These are phyloP conservation scores for Moxostoma hubbsi DNA, from an alignment of 2,797 vertebrate genomes.

Conservation along the genomic window DNA sequence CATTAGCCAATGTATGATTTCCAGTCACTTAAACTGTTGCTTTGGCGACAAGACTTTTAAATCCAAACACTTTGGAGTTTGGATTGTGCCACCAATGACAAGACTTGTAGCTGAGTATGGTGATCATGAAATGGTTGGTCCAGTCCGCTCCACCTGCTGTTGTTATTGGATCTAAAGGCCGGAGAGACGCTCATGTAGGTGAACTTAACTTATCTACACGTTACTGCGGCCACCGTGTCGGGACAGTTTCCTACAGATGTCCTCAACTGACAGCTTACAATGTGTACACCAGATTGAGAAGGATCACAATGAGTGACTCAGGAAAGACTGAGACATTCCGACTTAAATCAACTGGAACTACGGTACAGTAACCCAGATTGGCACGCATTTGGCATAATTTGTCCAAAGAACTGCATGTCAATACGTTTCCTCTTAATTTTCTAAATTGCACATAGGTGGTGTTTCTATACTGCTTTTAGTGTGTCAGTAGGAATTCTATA, in stretches of 20 bases:
- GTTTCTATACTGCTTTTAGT: too few species aligned
- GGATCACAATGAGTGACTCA: slow-evolving; percentile 3
- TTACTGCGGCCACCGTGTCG: slow-evolving; percentile 29
- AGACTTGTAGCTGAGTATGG: neutral
- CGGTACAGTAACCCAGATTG: slow-evolving; percentile 35
- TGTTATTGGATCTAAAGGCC: slow-evolving; percentile 65
- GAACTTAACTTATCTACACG: slow-evolving; percentile 37
- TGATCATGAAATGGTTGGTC: slow-evolving; percentile 58
- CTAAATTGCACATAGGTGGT: too few species aligned
- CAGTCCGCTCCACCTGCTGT: slow-evolving; percentile 59
- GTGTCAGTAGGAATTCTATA: too few species aligned
- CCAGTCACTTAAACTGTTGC: slow-evolving; percentile 68
- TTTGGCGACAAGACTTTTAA: slow-evolving; percentile 62
- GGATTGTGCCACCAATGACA: neutral
- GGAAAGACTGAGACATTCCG: neutral
- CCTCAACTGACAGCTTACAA: slow-evolving; percentile 1
- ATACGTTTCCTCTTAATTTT: too few species aligned
- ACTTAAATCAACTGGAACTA: neutral
- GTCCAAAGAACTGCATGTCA: too few species aligned
- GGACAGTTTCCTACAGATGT: neutral
- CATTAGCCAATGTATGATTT: too few species aligned
- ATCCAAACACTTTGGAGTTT: slow-evolving; percentile 13
- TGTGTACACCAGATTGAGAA: neutral
- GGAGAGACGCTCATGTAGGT: slow-evolving; percentile 62
- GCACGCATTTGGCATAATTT: too few species aligned